These are phyloP conservation scores for Sciurus vulgaris DNA, from an alignment of 2,797 vertebrate genomes.

Conservation along the genomic window DNA sequence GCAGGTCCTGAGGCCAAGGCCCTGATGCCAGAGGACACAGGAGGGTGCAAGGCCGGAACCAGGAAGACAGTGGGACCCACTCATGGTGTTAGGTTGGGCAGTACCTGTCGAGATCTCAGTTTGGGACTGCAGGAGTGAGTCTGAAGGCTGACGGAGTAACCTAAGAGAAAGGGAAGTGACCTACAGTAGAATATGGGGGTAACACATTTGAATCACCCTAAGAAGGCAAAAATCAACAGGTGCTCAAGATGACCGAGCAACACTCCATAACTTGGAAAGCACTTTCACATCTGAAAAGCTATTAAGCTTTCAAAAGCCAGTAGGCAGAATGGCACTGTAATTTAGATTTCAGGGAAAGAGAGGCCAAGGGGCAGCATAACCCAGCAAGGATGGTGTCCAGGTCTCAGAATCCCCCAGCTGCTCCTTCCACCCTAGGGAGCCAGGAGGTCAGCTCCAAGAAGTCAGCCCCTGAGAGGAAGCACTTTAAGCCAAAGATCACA, in stretches of 20 bases:
- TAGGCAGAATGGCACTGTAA: neutral
- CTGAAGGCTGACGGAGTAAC: rapidly evolving
- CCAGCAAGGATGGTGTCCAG: neutral
- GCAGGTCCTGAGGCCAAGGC: neutral
- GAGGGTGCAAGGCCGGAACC: neutral
- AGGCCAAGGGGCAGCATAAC: neutral
- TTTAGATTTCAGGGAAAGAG: neutral
- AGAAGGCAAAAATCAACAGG: neutral
- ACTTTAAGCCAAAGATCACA: neutral
- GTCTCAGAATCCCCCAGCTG: neutral
- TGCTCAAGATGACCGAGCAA: neutral
- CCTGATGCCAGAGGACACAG: neutral
- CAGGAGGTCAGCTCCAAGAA: neutral
- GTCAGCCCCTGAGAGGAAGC: neutral
- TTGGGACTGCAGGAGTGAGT: neutral
- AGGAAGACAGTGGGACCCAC: neutral
- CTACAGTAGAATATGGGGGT: neutral
- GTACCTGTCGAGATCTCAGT: neutral
- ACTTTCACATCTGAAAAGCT: neutral
- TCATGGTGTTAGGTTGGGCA: rapidly evolving
- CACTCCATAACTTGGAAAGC: neutral
- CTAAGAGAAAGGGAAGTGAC: neutral
- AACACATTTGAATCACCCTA: rapidly evolving
- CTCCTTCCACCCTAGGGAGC: neutral
- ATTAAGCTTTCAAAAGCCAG: neutral